These are phyloP conservation scores for Sinelater perroti DNA, from an alignment of 2,888 invertebrate species.

Conservation along the genomic window DNA sequence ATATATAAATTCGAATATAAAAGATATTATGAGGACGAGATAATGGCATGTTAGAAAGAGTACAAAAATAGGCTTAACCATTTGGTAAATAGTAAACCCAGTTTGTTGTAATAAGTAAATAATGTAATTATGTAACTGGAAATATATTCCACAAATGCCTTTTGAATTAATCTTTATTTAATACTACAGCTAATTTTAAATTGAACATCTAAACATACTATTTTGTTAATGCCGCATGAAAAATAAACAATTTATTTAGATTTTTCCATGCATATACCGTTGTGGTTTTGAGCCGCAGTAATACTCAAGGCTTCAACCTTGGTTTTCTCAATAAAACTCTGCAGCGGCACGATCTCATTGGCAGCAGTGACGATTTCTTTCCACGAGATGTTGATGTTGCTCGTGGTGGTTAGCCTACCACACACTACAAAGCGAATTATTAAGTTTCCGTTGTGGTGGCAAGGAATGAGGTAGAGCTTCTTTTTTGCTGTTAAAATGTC, in stretches of 20 bases:
- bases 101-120: too few species aligned
- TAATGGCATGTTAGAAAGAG: too few species aligned
- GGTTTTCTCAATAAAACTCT: conserved; percentile 59
- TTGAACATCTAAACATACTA: too few species aligned
- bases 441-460: conserved; percentile 82
- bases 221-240: too few species aligned
- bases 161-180: too few species aligned
- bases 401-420: conserved; percentile 80
- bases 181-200: too few species aligned
- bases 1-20: too few species aligned
- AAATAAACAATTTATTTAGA: conserved; percentile 76
- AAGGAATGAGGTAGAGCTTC: conserved; percentile 91
- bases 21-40: too few species aligned
- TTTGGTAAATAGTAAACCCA: too few species aligned
- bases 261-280: conserved; percentile 73
- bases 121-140: too few species aligned
- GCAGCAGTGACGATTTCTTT: conserved; percentile 83
- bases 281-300: neutral
- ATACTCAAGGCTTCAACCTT: conserved; percentile 6
- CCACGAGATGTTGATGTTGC: conserved; percentile 88
- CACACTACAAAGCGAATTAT: conserved; percentile 92
- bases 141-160: too few species aligned
- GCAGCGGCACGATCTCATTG: conserved; percentile 76
- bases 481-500: conserved; percentile 89
- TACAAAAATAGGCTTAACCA: too few species aligned